A percentile compares a stretch with the other conserved stretches of the same genome.
Evolutionary conservation across 2,797 vertebrate genomes (phyloP).

Genomic region (Periparus ater): DNA sequence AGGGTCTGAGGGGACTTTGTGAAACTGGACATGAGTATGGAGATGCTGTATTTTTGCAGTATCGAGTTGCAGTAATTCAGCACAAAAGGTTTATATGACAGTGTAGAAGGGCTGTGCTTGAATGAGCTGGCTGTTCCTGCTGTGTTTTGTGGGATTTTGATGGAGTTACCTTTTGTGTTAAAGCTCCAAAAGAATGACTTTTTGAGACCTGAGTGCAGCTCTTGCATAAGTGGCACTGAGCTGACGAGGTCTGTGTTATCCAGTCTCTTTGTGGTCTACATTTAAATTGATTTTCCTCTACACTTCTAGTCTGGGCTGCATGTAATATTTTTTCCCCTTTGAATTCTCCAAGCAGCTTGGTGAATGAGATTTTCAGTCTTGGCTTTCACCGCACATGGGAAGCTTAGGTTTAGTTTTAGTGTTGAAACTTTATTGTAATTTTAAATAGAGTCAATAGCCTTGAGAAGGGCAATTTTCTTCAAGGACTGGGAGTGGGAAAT

Average conservation of each 20-base stretch:
- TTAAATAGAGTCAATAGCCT: background rate
- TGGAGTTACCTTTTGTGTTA: background rate
- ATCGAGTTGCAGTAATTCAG: background rate
- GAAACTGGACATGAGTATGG: background rate
- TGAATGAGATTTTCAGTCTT: background rate
- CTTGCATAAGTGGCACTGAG: background rate
- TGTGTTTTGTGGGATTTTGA: slow-evolving; percentile 3
- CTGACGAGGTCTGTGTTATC: background rate
- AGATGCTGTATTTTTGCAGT: background rate
- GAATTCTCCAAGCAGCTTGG: background rate
- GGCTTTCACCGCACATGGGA: background rate
- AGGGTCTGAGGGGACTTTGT: background rate
- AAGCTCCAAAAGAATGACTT: slow-evolving; percentile 41
- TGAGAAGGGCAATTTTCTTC: background rate
- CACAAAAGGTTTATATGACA: background rate
- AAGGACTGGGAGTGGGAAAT: background rate
- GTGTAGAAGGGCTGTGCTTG: background rate
- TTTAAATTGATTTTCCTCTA: slow-evolving; percentile 45
- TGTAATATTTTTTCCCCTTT: background rate
- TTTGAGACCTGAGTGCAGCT: background rate
- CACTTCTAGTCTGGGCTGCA: background rate
- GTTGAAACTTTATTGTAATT: background rate
- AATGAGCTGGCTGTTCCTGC: background rate
- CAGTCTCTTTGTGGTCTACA: slow-evolving; percentile 18
- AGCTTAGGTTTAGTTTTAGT: background rate